phyloP scores from a whole-genome alignment of 2,888 invertebrate species.

The Gymnosoma rotundatum region DNA sequence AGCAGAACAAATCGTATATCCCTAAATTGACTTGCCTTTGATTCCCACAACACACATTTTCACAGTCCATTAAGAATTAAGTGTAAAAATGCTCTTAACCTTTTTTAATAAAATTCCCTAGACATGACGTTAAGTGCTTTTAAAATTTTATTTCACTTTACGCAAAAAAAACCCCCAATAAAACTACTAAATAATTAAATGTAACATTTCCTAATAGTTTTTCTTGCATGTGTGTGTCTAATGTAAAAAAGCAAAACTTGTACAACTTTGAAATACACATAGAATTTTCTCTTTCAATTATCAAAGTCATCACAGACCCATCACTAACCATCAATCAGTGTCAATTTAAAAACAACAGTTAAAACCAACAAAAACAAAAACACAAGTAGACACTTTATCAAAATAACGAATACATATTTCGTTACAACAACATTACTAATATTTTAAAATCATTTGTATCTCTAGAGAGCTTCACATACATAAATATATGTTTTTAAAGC shows the following conservation, averaged over 20 bases:
- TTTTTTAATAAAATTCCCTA: background rate
- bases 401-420: background rate
- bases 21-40: too few species aligned
- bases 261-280: constrained; percentile 48
- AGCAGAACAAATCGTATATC: too few species aligned
- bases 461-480: too few species aligned
- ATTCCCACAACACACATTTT: too few species aligned
- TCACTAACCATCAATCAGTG: constrained; percentile 67
- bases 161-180: background rate
- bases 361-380: background rate
- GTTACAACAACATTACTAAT: background rate
- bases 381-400: background rate
- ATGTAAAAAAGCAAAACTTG: constrained; percentile 44
- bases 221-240: constrained; percentile 7
- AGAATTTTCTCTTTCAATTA: constrained; percentile 60
- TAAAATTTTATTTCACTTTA: constrained; percentile 26
- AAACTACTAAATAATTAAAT: background rate
- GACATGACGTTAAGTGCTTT: constrained; percentile 14
- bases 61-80: too few species aligned
- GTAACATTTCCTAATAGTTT: constrained; percentile 21
- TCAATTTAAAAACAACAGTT: constrained; percentile 53
- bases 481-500: background rate
- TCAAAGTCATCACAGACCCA: constrained; percentile 61
- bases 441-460: constrained; percentile 1
- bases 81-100: background rate